A percentile compares a stretch with the other conserved stretches of the same genome.
Evolutionary conservation across 2,888 invertebrate species (phyloP).

Genomic region (Plutella xylostella): DNA sequence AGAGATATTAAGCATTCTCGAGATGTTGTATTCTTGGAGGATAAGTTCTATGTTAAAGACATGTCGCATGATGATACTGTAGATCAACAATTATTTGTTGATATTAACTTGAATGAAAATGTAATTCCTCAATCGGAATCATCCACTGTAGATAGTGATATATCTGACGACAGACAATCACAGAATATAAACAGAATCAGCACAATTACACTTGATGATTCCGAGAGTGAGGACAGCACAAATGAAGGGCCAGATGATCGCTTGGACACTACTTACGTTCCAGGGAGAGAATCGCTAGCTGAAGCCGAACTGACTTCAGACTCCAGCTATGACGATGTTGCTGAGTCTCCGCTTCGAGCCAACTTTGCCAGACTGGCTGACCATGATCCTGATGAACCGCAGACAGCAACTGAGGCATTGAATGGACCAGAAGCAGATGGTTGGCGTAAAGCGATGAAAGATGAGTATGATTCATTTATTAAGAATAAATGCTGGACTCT

Average conservation of each 20-base stretch:
- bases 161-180: background rate
- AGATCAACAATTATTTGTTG: background rate
- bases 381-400: background rate
- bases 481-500: background rate
- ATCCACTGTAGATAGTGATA: background rate
- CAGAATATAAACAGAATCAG: background rate
- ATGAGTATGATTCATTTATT: background rate
- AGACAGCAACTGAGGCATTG: background rate
- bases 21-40: conserved; percentile 15
- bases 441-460: background rate
- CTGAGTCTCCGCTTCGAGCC: background rate
- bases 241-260: background rate
- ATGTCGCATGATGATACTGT: background rate
- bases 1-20: conserved; percentile 11
- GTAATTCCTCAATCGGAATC: background rate
- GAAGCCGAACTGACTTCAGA: background rate
- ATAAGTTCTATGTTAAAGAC: background rate
- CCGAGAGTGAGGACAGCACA: background rate
- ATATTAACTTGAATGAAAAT: background rate
- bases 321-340: background rate
- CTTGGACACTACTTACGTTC: background rate
- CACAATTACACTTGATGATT: background rate
- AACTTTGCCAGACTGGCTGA: background rate
- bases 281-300: background rate
- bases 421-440: background rate